Evolutionary conservation across 2,888 invertebrate genomes (phyloP).

Genomic region (Cataglyphis altisquamis): DNA sequence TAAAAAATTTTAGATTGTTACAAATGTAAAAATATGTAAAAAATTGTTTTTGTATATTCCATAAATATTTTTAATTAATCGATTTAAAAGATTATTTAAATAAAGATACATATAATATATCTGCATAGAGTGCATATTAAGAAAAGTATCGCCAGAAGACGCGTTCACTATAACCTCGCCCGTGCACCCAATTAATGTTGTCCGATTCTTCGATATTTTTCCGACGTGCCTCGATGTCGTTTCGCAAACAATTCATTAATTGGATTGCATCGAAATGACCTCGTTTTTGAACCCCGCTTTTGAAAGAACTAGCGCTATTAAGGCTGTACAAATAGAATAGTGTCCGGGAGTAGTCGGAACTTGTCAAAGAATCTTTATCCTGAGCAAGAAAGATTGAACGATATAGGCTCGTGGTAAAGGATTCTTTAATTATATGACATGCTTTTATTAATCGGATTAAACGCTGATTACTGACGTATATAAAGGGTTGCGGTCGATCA

Average conservation of each 20-base stretch:
- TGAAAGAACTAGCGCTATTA: conserved; percentile 52
- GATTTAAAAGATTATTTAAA: conserved; percentile 5
- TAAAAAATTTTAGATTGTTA: conserved; percentile 35
- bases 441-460: conserved; percentile 8
- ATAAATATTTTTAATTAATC: conserved; percentile 19
- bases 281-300: conserved; percentile 45
- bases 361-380: conserved; percentile 47
- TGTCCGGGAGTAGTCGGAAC: conserved; percentile 50
- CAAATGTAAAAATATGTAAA: conserved; percentile 27
- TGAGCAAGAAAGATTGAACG: conserved; percentile 18
- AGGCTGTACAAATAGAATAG: conserved; percentile 68
- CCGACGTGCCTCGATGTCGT: conserved; percentile 38
- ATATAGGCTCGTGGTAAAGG: conserved; percentile 17
- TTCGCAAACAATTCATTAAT: conserved; percentile 18
- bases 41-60: conserved; percentile 22
- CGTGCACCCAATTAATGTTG: conserved; percentile 35
- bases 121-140: not conserved
- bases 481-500: not conserved
- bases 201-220: conserved; percentile 50
- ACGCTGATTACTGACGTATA: not conserved
- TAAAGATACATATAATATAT: conserved; percentile 24
- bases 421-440: not conserved
- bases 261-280: conserved; percentile 32
- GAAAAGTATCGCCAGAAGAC: conserved; percentile 14
- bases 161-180: conserved; percentile 34